phyloP scores from a whole-genome alignment of 2,797 vertebrate species.

The Peromyscus aztecus region DNA sequence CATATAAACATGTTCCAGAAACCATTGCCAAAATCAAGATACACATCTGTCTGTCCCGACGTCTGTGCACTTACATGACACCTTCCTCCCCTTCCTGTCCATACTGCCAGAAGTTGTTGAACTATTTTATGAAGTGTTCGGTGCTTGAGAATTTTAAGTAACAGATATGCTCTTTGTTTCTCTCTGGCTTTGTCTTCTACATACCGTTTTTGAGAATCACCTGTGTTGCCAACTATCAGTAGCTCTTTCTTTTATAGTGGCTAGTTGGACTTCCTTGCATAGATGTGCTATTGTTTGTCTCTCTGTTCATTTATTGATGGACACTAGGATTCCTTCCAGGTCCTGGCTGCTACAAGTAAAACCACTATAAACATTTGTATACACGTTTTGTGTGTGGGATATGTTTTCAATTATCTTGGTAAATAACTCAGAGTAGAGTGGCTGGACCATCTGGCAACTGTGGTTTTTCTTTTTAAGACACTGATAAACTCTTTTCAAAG shows the following conservation, averaged over 20 bases:
- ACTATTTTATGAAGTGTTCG: background rate
- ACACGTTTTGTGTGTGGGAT: background rate
- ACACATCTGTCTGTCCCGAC: background rate
- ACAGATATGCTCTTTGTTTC: background rate
- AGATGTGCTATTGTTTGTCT: background rate
- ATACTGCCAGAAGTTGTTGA: constrained; percentile 29
- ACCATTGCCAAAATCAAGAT: background rate
- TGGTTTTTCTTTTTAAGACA: background rate
- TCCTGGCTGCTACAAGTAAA: constrained; percentile 36
- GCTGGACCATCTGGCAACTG: background rate
- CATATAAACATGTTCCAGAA: background rate
- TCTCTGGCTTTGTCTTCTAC: background rate
- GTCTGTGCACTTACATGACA: background rate
- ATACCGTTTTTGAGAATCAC: constrained; percentile 10
- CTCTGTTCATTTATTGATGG: background rate
- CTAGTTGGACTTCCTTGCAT: background rate
- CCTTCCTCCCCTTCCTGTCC: background rate
- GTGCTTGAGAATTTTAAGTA: constrained; percentile 37
- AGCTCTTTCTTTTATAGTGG: constrained; percentile 24
- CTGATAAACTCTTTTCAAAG: constrained; percentile 6
- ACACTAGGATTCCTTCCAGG: background rate
- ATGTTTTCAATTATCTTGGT: constrained; percentile 11
- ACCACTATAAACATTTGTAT: constrained; percentile 21
- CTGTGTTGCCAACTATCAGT: background rate
- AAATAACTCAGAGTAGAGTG: constrained; percentile 18